These are phyloP conservation scores for Apomyelois bistriatella DNA, from an alignment of 2,888 invertebrate genomes.

Conservation along the genomic window DNA sequence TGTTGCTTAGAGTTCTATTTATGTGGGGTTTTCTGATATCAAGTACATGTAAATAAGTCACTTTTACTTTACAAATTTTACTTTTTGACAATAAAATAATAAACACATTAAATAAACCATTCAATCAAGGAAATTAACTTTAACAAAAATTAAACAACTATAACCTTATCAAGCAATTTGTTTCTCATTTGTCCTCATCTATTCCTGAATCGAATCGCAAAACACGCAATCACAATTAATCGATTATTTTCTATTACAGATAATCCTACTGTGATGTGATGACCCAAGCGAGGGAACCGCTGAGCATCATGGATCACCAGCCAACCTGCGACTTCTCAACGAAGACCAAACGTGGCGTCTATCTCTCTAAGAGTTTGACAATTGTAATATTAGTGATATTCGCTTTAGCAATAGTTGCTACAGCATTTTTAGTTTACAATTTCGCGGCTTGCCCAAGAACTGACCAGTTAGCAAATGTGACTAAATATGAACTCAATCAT, in stretches of 20 bases:
- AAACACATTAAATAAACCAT: too few relatives aligned
- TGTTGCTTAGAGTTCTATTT: too few relatives aligned
- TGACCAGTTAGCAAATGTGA: slow-evolving; percentile 64
- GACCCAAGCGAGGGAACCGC: slow-evolving; percentile 71
- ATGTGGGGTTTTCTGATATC: too few relatives aligned
- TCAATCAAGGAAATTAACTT: too few relatives aligned
- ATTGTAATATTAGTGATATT: slow-evolving; percentile 82
- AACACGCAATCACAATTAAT: slow-evolving; percentile 1
- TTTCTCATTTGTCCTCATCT: slow-evolving; percentile 4
- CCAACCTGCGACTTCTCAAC: slow-evolving; percentile 83
- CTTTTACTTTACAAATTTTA: too few relatives aligned
- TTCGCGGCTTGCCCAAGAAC: slow-evolving; percentile 83
- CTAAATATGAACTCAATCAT: slow-evolving; percentile 65
- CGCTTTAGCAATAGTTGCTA: slow-evolving; percentile 82
- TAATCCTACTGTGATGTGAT: slow-evolving; percentile 70
- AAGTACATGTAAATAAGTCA: too few relatives aligned
- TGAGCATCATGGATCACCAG: slow-evolving; percentile 81
- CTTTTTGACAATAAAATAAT: too few relatives aligned
- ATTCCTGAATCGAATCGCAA: slow-evolving; percentile 1
- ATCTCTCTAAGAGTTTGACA: slow-evolving; percentile 83
- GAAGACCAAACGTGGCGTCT: slow-evolving; percentile 80
- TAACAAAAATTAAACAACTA: too few relatives aligned
- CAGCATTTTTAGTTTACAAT: slow-evolving; percentile 88
- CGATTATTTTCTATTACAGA: slow-evolving; percentile 40
- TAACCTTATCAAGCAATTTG: not conserved